These are phyloP conservation scores for Silurus lanzhouensis DNA, from an alignment of 2,797 vertebrate species.

Conservation along the genomic window DNA sequence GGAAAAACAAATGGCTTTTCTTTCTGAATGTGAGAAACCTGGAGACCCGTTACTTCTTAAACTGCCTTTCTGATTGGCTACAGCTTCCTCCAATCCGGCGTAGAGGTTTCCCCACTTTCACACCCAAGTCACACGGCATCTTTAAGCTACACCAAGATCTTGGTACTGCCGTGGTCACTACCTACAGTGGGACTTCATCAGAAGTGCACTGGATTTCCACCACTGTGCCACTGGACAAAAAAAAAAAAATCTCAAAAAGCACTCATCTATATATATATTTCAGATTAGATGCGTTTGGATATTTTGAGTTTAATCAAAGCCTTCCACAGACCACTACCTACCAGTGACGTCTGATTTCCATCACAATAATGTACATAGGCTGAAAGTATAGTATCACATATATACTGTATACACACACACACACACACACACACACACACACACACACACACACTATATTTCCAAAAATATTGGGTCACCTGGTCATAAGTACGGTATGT, in stretches of 20 bases:
- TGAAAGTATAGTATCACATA: conserved; percentile 82
- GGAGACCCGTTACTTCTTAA: conserved; percentile 59
- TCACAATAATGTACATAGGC: conserved; percentile 77
- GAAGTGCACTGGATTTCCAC: not conserved
- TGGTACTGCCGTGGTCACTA: not conserved
- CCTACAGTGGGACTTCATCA: not conserved
- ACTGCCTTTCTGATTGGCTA: conserved; percentile 49
- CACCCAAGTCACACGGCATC: not conserved
- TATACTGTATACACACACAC: conserved; percentile 42
- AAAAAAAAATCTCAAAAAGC: not conserved
- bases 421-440: no score
- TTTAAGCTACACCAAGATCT: not conserved
- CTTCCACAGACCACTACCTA: conserved; percentile 58
- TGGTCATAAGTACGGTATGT: no score
- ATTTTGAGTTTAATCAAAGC: conserved; percentile 24
- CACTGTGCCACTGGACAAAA: not conserved
- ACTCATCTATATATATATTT: not conserved
- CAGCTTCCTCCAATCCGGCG: not conserved
- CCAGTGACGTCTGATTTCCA: conserved; percentile 56
- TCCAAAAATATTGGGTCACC: no score
- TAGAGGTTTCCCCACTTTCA: conserved; percentile 28
- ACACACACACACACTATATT: no score
- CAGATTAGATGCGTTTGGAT: not conserved
- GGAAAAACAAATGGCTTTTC: conserved; percentile 27
- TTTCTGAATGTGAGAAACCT: conserved; percentile 60